These are phyloP conservation scores for Enteromius fasciolatus DNA, from an alignment of 2,797 vertebrate genomes.

Conservation along the genomic window DNA sequence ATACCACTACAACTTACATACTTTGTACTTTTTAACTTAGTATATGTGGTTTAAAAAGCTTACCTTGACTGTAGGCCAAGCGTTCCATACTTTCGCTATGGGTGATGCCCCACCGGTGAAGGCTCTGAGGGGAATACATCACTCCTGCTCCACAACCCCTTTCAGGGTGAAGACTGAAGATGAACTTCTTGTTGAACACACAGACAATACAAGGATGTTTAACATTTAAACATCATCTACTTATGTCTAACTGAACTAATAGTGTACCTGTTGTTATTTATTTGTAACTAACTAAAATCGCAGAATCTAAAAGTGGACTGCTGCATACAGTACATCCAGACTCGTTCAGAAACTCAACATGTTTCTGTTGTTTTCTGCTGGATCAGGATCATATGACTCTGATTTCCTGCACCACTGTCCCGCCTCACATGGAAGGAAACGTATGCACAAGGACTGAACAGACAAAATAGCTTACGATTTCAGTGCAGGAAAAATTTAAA, in stretches of 20 bases:
- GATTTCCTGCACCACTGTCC: conserved; percentile 47
- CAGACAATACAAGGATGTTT: conserved; percentile 5
- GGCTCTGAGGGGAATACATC: conserved; percentile 84
- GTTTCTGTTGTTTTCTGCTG: conserved; percentile 46
- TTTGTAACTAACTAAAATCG: background rate
- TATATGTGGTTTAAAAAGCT: background rate
- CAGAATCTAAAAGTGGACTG: background rate
- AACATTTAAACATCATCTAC: background rate
- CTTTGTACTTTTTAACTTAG: background rate
- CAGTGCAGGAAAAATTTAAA: background rate
- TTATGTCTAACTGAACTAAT: background rate
- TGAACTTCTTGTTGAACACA: conserved; percentile 27
- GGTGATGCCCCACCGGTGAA: conserved; percentile 84
- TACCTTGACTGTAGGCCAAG: conserved; percentile 81
- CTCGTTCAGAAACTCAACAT: conserved; percentile 36
- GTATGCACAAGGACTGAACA: conserved; percentile 6
- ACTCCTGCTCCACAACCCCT: background rate
- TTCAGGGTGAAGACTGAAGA: conserved; percentile 11
- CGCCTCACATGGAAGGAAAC: conserved; percentile 28
- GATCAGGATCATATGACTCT: conserved; percentile 59
- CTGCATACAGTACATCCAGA: background rate
- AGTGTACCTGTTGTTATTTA: background rate
- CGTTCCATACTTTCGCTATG: conserved; percentile 83
- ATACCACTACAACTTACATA: background rate
- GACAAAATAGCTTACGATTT: conserved; percentile 7